Evolutionary conservation across 1,140 invertebrate species (phyloP).

Genomic region (Bombus fervidus): DNA sequence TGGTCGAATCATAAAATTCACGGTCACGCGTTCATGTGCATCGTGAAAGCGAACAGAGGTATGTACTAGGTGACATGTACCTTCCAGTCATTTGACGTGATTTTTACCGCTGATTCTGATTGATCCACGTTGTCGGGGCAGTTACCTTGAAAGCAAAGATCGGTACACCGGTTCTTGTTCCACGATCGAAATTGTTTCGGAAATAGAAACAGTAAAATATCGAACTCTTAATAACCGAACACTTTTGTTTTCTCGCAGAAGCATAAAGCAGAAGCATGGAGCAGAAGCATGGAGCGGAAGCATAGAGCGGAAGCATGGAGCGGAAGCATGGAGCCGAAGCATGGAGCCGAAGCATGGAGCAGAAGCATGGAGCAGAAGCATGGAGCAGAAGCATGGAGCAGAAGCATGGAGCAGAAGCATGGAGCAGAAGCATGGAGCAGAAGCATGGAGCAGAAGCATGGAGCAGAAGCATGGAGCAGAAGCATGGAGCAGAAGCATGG

Average conservation of each 20-base stretch:
- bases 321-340: no score
- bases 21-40: constrained; percentile 10
- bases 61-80: background rate
- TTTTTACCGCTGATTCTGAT: constrained; percentile 19
- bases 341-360: no score
- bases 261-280: no score
- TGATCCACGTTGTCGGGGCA: background rate
- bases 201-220: background rate
- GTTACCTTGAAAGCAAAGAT: background rate
- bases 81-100: constrained; percentile 1
- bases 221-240: background rate
- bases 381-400: no score
- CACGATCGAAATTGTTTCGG: background rate
- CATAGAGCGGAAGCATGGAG: no score
- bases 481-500: no score
- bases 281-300: no score
- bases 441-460: no score
- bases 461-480: no score
- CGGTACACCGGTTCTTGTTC: background rate
- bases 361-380: no score
- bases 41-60: constrained; percentile 35
- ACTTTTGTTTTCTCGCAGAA: background rate
- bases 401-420: no score
- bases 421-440: no score
- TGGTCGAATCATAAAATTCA: constrained; percentile 37